Percentiles rank a stretch among this genome's conserved stretches.
Conservation (phyloP, 2,888 invertebrate genomes). For the Oxycera nigricornis region DNA sequence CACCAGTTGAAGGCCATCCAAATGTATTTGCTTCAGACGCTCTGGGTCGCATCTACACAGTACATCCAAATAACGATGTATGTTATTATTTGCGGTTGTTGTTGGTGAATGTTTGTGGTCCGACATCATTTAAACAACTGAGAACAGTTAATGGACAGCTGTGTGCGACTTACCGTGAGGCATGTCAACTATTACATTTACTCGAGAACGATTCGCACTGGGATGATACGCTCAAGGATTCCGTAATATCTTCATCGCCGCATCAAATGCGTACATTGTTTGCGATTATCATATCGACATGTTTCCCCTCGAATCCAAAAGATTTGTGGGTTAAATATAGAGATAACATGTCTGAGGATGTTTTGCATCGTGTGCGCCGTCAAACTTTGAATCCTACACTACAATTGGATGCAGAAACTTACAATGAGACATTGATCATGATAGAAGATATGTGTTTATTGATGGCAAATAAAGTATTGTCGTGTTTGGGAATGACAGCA, state of each 20-base stretch:
- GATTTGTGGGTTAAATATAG: slow-evolving; percentile 11
- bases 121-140: slow-evolving; percentile 53
- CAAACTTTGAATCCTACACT: too few relatives aligned
- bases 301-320: slow-evolving; percentile 11
- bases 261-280: slow-evolving; percentile 21
- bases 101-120: slow-evolving; percentile 54
- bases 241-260: not conserved
- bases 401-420: slow-evolving; percentile 22
- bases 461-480: too few relatives aligned
- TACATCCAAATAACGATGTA: slow-evolving; percentile 54
- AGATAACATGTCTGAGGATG: not conserved
- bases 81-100: slow-evolving; percentile 56
- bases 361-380: too few relatives aligned
- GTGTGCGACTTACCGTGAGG: slow-evolving; percentile 54
- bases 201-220: not conserved
- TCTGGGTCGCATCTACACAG: slow-evolving; percentile 55
- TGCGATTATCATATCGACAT: slow-evolving; percentile 16
- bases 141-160: slow-evolving; percentile 56
- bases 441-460: slow-evolving; percentile 44
- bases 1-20: slow-evolving; percentile 37
- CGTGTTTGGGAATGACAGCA: too few relatives aligned
- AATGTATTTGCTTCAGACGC: slow-evolving; percentile 47
- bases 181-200: not conserved
- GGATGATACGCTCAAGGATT: not conserved
- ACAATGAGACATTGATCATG: slow-evolving; percentile 42